Conservation (phyloP, 2,888 invertebrate species). For the Calliscelio sp. region DNA sequence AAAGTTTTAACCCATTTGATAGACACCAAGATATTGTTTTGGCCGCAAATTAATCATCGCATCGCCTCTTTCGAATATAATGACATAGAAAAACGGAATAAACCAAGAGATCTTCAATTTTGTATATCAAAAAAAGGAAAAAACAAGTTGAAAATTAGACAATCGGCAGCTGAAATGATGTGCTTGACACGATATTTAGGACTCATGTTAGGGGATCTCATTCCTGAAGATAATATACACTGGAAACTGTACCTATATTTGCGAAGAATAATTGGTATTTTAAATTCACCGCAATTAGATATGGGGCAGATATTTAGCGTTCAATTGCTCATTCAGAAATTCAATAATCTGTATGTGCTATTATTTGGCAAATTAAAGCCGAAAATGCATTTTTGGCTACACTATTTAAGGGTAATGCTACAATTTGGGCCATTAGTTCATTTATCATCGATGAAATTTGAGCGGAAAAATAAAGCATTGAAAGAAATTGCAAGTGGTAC, state of each 20-base stretch:
- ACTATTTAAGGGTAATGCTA: too few species aligned
- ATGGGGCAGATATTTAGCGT: too few species aligned
- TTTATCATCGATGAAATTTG: too few species aligned
- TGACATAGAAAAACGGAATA: background rate
- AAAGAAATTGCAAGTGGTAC: background rate
- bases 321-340: too few species aligned
- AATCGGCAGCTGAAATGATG: background rate
- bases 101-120: conserved; percentile 11
- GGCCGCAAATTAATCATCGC: conserved; percentile 38
- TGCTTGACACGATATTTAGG: background rate
- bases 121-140: background rate
- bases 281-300: too few species aligned
- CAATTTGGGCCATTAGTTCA: too few species aligned
- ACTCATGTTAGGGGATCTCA: background rate
- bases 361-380: too few species aligned
- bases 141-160: background rate
- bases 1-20: conserved; percentile 50
- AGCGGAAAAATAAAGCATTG: conserved; percentile 3
- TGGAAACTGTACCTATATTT: background rate
- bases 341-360: too few species aligned
- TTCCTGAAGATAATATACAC: background rate
- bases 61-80: conserved; percentile 12
- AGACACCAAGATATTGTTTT: conserved; percentile 26
- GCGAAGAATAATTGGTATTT: too few species aligned
- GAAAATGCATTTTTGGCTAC: too few species aligned